A percentile compares a stretch with the other conserved stretches of the same genome.
phyloP scores from a whole-genome alignment of 2,888 invertebrate genomes.

The Baronia brevicornis region DNA sequence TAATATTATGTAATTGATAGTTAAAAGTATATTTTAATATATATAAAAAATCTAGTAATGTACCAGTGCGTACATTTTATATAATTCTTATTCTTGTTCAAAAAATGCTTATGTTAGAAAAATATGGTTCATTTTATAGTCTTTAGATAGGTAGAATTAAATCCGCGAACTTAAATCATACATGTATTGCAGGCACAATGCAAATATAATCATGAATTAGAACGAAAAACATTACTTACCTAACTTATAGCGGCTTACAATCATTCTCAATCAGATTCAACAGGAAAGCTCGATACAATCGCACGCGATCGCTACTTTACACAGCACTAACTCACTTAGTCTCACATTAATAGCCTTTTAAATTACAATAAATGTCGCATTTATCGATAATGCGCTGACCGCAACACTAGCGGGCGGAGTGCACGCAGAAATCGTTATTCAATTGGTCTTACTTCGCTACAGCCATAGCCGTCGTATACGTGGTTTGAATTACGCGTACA shows the following conservation, averaged over 20 bases:
- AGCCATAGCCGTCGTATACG: slow-evolving; percentile 46
- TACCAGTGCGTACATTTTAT: too few relatives aligned
- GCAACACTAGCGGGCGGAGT: slow-evolving; percentile 35
- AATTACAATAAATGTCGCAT: slow-evolving; percentile 22
- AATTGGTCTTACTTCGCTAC: slow-evolving; percentile 41
- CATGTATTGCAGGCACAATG: slow-evolving; percentile 2
- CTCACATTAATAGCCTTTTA: slow-evolving; percentile 14
- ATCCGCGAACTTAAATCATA: slow-evolving; percentile 8
- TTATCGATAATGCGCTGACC: slow-evolving; percentile 28
- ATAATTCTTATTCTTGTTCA: too few relatives aligned
- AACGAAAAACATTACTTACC: neutral
- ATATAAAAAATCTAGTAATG: too few relatives aligned
- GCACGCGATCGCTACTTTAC: slow-evolving; percentile 8
- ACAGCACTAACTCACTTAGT: slow-evolving; percentile 12
- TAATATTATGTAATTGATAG: too few relatives aligned
- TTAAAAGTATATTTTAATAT: too few relatives aligned
- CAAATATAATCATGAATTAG: slow-evolving; percentile 1
- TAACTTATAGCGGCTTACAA: slow-evolving; percentile 1
- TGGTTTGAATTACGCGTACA: slow-evolving; percentile 34
- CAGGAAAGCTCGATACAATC: slow-evolving; percentile 2
- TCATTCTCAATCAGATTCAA: slow-evolving; percentile 1
- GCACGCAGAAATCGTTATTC: slow-evolving; percentile 50
- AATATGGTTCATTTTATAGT: too few relatives aligned
- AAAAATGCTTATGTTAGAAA: too few relatives aligned
- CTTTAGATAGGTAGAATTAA: too few relatives aligned